Conservation (phyloP, 1,140 invertebrate genomes). For the Drosophila aff. region DNA sequence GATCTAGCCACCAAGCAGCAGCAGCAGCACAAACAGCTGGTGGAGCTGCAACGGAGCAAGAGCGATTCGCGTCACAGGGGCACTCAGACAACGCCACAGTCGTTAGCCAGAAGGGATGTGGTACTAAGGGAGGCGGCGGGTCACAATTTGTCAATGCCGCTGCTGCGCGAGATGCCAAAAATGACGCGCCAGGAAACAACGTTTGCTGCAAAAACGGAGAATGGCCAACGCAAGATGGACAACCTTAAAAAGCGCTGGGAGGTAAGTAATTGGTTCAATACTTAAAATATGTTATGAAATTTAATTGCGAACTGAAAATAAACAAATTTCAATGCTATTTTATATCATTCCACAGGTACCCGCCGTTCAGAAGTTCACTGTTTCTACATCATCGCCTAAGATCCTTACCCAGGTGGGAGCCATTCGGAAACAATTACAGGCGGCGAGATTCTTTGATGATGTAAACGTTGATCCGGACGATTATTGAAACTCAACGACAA, state of each 20-base stretch:
- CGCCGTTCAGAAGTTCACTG: constrained; percentile 76
- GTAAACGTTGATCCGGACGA: constrained; percentile 45
- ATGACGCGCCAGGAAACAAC: constrained; percentile 76
- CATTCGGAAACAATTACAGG: constrained; percentile 78
- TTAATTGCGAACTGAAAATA: background rate
- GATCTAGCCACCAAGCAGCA: constrained; percentile 68
- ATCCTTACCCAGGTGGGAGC: constrained; percentile 81
- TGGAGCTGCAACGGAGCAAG: constrained; percentile 55
- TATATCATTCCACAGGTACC: constrained; percentile 58
- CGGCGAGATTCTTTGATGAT: constrained; percentile 70
- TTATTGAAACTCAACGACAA: constrained; percentile 53
- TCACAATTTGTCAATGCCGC: constrained; percentile 78
- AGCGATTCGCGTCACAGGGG: constrained; percentile 70
- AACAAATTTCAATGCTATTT: background rate
- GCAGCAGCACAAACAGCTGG: constrained; percentile 25
- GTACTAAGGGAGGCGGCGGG: constrained; percentile 65
- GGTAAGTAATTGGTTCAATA: constrained; percentile 38
- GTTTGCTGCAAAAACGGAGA: constrained; percentile 8
- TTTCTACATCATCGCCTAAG: constrained; percentile 69
- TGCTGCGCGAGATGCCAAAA: constrained; percentile 82
- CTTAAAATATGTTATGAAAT: background rate
- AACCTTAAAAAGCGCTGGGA: constrained; percentile 75
- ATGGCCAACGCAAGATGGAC: constrained; percentile 55
- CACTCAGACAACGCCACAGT: constrained; percentile 70
- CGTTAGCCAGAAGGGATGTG: constrained; percentile 60